phyloP scores from a whole-genome alignment of 2,888 invertebrate species.

The Selenia dentaria region DNA sequence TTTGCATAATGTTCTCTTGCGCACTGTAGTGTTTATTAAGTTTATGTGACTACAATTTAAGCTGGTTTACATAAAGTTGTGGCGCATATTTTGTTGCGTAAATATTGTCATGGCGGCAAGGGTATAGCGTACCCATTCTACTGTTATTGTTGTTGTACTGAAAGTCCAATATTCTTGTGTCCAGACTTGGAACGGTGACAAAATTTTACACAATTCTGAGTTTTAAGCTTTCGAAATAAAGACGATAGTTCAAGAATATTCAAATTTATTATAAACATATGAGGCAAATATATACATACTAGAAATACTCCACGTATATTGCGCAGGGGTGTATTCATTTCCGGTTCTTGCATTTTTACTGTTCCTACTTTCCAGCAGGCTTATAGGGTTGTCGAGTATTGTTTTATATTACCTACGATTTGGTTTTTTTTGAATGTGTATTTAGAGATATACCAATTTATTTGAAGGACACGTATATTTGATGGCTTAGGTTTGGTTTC shows the following conservation, averaged over 20 bases:
- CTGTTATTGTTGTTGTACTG: slow-evolving; percentile 5
- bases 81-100: slow-evolving; percentile 4
- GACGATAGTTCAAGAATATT: slow-evolving; percentile 1
- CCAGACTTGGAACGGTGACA: background rate
- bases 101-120: slow-evolving; percentile 8
- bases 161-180: background rate
- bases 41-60: background rate
- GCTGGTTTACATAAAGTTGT: background rate
- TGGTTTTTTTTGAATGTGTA: too few relatives aligned
- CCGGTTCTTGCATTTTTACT: slow-evolving; percentile 72
- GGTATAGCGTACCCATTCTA: slow-evolving; percentile 4
- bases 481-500: too few relatives aligned
- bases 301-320: slow-evolving; percentile 31
- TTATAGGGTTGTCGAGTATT: slow-evolving; percentile 45
- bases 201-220: background rate
- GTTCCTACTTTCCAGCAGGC: slow-evolving; percentile 54
- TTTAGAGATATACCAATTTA: background rate
- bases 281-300: background rate
- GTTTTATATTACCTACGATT: slow-evolving; percentile 1
- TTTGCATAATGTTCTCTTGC: too few relatives aligned
- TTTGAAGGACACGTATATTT: background rate
- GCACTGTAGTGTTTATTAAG: too few relatives aligned
- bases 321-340: slow-evolving; percentile 67
- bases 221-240: background rate
- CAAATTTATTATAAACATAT: background rate